phyloP scores from a whole-genome alignment of 2,797 vertebrate genomes.

The Rhinella marina region DNA sequence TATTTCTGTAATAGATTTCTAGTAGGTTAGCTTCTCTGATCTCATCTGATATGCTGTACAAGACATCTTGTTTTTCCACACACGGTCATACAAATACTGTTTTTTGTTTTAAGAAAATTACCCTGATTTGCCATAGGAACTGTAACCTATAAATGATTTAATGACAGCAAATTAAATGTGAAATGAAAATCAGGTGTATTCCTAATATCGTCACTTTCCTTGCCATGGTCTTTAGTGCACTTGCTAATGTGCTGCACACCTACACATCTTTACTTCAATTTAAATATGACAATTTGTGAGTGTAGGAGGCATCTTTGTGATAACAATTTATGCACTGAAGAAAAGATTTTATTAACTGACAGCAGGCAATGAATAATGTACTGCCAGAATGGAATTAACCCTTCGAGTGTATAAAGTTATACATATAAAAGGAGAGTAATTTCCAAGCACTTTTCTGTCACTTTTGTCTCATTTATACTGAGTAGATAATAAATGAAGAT shows the following conservation, averaged over 20 bases:
- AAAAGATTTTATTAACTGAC: slow-evolving; percentile 62
- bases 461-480: slow-evolving; percentile 20
- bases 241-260: slow-evolving; percentile 57
- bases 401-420: slow-evolving; percentile 24
- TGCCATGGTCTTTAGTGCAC: slow-evolving; percentile 39
- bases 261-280: slow-evolving; percentile 60
- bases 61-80: background rate
- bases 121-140: background rate
- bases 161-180: slow-evolving; percentile 50
- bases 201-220: slow-evolving; percentile 34
- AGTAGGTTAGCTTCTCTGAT: background rate
- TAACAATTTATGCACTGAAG: slow-evolving; percentile 51
- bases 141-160: slow-evolving; percentile 39
- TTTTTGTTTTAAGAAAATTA: slow-evolving; percentile 36
- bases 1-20: background rate
- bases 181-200: slow-evolving; percentile 51
- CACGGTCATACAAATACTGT: background rate
- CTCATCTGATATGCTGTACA: background rate
- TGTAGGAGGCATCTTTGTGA: slow-evolving; percentile 61
- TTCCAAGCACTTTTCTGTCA: slow-evolving; percentile 32
- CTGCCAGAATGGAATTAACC: slow-evolving; percentile 47
- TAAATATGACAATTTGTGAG: slow-evolving; percentile 60
- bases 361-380: slow-evolving; percentile 50
- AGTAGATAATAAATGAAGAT: slow-evolving; percentile 18
- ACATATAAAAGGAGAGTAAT: slow-evolving; percentile 4